Conservation (phyloP, 2,113 vertebrate species). For the Cygnus buccinator region DNA sequence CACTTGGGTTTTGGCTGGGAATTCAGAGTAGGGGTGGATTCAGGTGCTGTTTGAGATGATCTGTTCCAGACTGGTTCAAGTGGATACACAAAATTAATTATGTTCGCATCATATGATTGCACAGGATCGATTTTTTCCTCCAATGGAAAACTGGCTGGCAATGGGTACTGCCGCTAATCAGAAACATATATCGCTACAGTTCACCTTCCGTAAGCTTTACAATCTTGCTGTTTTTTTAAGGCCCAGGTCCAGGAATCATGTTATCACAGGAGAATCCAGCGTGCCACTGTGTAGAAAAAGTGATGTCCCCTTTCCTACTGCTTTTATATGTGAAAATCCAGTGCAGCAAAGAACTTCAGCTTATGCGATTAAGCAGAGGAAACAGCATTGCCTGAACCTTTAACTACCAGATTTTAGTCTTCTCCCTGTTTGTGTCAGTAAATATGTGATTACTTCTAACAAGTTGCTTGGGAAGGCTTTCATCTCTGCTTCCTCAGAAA, state of each 20-base stretch:
- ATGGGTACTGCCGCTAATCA: not conserved
- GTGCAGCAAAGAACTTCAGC: not conserved
- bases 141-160: not conserved
- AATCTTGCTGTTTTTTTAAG: not conserved
- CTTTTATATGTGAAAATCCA: not conserved
- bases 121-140: constrained; percentile 22
- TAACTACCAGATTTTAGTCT: not conserved
- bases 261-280: not conserved
- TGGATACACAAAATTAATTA: constrained; percentile 50
- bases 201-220: not conserved
- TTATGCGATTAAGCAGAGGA: not conserved
- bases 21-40: constrained; percentile 1
- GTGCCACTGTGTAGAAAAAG: not conserved
- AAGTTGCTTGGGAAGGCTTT: not conserved
- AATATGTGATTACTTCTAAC: not conserved
- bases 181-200: not conserved
- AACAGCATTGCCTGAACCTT: not conserved
- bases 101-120: not conserved
- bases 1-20: constrained; percentile 8
- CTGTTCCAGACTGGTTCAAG: constrained; percentile 33
- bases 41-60: constrained; percentile 17
- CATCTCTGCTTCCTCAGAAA: not conserved
- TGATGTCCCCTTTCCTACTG: not conserved
- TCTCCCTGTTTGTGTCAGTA: not conserved
- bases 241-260: not conserved